These are phyloP conservation scores for Pangasius larnaudii DNA, from an alignment of 2,797 vertebrate genomes.

Conservation along the genomic window DNA sequence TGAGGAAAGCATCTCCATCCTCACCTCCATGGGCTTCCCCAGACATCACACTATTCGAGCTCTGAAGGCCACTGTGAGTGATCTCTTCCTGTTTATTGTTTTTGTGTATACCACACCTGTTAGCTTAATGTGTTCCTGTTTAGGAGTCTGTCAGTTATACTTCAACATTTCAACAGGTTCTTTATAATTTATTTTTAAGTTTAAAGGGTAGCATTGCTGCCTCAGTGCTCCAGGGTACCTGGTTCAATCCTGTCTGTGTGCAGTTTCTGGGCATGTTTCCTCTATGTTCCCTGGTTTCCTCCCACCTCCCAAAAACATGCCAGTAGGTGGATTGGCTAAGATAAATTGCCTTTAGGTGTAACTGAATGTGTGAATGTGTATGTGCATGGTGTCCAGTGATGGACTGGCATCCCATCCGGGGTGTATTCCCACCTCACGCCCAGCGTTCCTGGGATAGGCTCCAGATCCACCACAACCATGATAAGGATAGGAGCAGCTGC, in stretches of 20 bases:
- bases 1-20: constrained; percentile 92
- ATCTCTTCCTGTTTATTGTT: neutral
- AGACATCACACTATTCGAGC: constrained; percentile 86
- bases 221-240: neutral
- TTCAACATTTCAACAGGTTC: neutral
- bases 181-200: neutral
- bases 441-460: neutral
- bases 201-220: neutral
- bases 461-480: neutral
- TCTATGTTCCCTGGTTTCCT: neutral
- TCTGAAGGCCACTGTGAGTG: constrained; percentile 87
- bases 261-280: neutral
- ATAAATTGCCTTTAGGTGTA: neutral
- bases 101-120: neutral
- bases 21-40: constrained; percentile 97
- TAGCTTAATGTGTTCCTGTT: neutral
- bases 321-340: neutral
- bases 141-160: neutral
- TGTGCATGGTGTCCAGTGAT: neutral
- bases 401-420: neutral
- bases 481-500: neutral
- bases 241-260: neutral
- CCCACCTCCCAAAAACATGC: neutral
- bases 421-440: neutral
- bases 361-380: neutral